Evolutionary conservation across 2,888 invertebrate species (phyloP).

Genomic region (Clanis bilineata): DNA sequence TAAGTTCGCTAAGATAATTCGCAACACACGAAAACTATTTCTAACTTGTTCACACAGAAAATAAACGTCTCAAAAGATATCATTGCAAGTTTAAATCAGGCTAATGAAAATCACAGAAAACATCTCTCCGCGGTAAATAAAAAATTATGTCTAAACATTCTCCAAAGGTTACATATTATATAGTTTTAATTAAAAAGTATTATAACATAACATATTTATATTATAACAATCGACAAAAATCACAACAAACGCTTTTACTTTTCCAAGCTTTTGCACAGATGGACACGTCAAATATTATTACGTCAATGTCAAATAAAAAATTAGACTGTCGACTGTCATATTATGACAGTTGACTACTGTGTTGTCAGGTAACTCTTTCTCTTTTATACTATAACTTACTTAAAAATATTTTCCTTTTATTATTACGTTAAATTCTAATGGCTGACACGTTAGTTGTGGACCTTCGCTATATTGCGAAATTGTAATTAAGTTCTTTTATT

Average conservation of each 20-base stretch:
- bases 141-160: not conserved
- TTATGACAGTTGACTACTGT: no score
- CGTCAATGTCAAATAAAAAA: no score
- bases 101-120: not conserved
- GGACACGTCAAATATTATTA: constrained; percentile 18
- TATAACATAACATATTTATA: not conserved
- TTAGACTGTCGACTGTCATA: no score
- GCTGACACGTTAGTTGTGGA: no score
- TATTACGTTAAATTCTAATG: no score
- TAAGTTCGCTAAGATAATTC: constrained; percentile 29
- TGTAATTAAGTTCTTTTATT: no score
- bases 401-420: no score
- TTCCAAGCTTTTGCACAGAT: no score
- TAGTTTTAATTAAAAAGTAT: not conserved
- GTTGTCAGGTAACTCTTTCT: no score
- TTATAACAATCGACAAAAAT: not conserved
- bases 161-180: not conserved
- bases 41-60: constrained; percentile 34
- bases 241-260: constrained; percentile 14
- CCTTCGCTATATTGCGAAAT: no score
- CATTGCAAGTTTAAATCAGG: not conserved
- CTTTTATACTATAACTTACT: no score
- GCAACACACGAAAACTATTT: constrained; percentile 20
- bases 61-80: constrained; percentile 1
- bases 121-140: not conserved